Evolutionary conservation across 2,888 invertebrate species (phyloP).

Genomic region (Harpagoxenus sublaevis): DNA sequence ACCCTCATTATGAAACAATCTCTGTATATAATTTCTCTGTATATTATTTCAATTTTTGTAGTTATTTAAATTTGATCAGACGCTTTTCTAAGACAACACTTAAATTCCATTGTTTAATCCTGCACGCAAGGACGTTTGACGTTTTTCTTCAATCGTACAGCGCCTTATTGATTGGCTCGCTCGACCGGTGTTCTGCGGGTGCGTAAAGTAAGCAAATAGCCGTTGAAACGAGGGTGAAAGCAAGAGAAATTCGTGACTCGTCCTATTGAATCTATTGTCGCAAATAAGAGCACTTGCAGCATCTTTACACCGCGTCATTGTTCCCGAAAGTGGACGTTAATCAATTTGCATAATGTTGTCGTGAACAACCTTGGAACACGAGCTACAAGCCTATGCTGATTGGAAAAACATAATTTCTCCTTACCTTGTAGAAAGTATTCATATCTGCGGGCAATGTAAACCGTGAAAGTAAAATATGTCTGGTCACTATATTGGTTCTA

Average conservation of each 20-base stretch:
- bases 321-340: conserved; percentile 22
- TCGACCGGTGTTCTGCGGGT: background rate
- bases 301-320: conserved; percentile 12
- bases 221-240: conserved; percentile 60
- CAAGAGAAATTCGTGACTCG: conserved; percentile 60
- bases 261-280: conserved; percentile 35
- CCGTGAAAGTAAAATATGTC: conserved; percentile 38
- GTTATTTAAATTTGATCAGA: background rate
- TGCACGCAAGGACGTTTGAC: conserved; percentile 50
- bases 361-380: conserved; percentile 7
- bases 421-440: conserved; percentile 43
- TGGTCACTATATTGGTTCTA: conserved; percentile 1
- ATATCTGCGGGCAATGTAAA: conserved; percentile 18
- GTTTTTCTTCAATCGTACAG: conserved; percentile 50
- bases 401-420: conserved; percentile 48
- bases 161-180: conserved; percentile 7
- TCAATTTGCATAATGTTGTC: conserved; percentile 22
- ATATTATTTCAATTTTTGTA: background rate
- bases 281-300: conserved; percentile 25
- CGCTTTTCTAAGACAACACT: background rate
- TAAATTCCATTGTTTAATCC: conserved; percentile 40
- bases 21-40: background rate
- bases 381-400: background rate
- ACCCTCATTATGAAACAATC: background rate
- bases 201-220: conserved; percentile 6